A percentile compares a stretch with the other conserved stretches of the same genome.
Evolutionary conservation across 2,797 vertebrate genomes (phyloP).

Genomic region (Phoeniculus purpureus): DNA sequence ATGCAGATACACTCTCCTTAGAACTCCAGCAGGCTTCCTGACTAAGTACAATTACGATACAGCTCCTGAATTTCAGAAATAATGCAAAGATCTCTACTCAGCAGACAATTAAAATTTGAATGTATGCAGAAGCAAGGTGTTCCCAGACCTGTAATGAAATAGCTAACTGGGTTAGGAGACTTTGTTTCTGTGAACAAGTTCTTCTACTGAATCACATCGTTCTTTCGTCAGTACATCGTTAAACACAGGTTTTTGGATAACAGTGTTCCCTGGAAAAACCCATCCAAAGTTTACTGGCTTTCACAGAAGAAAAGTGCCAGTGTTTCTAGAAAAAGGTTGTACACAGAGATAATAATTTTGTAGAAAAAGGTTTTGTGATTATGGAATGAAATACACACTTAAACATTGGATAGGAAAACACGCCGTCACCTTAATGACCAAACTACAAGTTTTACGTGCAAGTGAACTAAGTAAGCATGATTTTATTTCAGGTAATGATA

Average conservation of each 20-base stretch:
- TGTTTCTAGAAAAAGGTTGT: background rate
- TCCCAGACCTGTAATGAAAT: background rate
- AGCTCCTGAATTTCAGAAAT: slow-evolving; percentile 22
- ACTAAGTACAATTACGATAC: background rate
- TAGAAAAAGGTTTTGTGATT: background rate
- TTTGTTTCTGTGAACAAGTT: slow-evolving; percentile 1
- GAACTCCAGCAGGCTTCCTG: background rate
- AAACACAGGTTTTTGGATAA: background rate
- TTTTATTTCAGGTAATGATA: background rate
- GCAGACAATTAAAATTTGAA: slow-evolving; percentile 39
- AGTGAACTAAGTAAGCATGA: background rate
- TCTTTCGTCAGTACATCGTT: background rate
- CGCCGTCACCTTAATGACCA: background rate
- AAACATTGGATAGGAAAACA: background rate
- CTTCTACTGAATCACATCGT: slow-evolving; percentile 16
- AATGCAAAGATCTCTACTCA: background rate
- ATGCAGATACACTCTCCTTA: background rate
- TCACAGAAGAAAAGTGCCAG: background rate
- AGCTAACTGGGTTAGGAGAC: slow-evolving; percentile 24
- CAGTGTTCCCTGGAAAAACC: background rate
- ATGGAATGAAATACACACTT: background rate
- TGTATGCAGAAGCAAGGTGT: slow-evolving; percentile 43
- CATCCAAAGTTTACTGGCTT: background rate
- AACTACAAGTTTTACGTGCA: background rate
- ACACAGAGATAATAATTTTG: background rate